These are phyloP conservation scores for Notoglanidium macrostoma DNA, from an alignment of 2,797 vertebrate genomes.

Conservation along the genomic window DNA sequence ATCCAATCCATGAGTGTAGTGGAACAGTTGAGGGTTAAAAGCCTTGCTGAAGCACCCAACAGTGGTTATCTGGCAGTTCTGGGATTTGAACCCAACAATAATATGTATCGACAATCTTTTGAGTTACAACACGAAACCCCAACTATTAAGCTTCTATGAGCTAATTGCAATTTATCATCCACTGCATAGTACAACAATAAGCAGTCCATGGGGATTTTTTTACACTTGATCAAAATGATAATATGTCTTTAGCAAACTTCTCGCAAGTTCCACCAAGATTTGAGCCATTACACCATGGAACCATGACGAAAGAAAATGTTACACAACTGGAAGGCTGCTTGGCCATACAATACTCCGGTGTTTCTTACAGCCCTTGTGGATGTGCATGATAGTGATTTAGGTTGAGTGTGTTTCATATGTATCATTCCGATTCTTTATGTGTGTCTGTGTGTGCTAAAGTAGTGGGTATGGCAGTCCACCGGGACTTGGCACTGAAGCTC, in stretches of 20 bases:
- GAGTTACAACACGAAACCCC: neutral
- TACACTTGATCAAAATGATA: constrained; percentile 1
- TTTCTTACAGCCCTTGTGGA: constrained; percentile 23
- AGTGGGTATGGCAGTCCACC: constrained; percentile 36
- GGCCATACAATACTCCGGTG: constrained; percentile 10
- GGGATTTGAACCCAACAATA: neutral
- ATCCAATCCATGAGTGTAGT: neutral
- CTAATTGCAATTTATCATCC: neutral
- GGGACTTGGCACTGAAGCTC: constrained; percentile 48
- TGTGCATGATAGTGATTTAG: constrained; percentile 33
- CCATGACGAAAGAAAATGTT: constrained; percentile 20
- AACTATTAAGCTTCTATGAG: neutral
- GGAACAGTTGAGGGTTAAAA: neutral
- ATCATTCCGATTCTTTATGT: constrained; percentile 26
- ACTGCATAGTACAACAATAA: neutral
- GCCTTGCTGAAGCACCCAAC: neutral
- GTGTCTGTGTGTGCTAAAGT: constrained; percentile 23
- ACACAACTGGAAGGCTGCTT: constrained; percentile 19
- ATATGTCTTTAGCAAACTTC: neutral
- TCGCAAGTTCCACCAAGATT: neutral
- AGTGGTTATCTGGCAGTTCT: neutral
- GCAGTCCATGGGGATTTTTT: neutral
- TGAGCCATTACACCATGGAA: neutral
- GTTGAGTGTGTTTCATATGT: constrained; percentile 37
- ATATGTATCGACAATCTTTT: neutral